Percentiles rank a stretch among this genome's conserved stretches.
Conservation (phyloP, 2,797 vertebrate genomes). For the Dipus sagitta region DNA sequence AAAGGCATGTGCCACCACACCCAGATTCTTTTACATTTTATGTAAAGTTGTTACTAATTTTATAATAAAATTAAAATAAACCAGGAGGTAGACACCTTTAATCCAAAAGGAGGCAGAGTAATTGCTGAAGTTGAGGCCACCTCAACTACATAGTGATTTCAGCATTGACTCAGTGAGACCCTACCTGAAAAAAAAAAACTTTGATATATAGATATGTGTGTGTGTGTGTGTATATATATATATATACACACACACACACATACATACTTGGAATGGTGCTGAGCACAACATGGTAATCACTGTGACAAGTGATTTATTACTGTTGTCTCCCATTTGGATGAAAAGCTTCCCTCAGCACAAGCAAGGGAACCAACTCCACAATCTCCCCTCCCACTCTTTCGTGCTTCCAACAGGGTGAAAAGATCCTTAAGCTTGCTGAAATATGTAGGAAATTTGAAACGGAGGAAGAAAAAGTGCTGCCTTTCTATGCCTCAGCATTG, state of each 20-base stretch:
- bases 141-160: no score
- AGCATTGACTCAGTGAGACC: no score
- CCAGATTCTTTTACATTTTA: no score
- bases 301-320: not conserved
- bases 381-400: not conserved
- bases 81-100: no score
- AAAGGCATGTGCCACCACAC: no score
- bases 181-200: no score
- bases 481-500: slow-evolving; percentile 89
- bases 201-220: no score
- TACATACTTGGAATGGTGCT: not conserved
- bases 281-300: not conserved
- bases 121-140: no score
- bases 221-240: no score
- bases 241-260: not conserved
- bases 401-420: slow-evolving; percentile 86
- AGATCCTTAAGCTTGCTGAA: slow-evolving; percentile 89
- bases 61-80: no score
- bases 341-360: not conserved
- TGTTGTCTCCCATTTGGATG: not conserved
- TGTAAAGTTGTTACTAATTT: no score
- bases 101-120: no score
- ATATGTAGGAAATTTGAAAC: slow-evolving; percentile 92
- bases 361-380: not conserved
- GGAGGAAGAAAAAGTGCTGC: slow-evolving; percentile 92